A percentile compares a stretch with the other conserved stretches of the same genome.
Conservation (phyloP, 30 jellyfish, hydroid and myxozoan species). For the Cassiopea xamachana region DNA sequence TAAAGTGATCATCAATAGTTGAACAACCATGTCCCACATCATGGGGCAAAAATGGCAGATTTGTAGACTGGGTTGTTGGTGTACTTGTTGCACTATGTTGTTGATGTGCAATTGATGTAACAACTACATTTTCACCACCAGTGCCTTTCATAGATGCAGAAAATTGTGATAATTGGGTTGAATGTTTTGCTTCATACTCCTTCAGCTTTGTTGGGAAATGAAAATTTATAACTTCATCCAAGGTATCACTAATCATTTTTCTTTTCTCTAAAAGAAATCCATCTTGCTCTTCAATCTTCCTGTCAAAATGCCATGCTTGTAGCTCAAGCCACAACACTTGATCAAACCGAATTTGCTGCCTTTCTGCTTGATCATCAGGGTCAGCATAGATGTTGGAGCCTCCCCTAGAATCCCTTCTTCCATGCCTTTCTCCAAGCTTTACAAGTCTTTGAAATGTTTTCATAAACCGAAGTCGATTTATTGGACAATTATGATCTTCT, state of each 20-base stretch:
- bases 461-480: constrained; percentile 40
- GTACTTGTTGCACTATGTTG: background rate
- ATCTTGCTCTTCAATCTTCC: constrained; percentile 79
- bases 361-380: constrained; percentile 18
- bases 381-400: background rate
- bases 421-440: constrained; percentile 60
- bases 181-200: constrained; percentile 4
- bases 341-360: constrained; percentile 70
- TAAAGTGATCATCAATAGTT: constrained; percentile 43
- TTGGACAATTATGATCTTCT: constrained; percentile 46
- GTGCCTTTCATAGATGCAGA: background rate
- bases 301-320: constrained; percentile 82
- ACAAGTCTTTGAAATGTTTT: constrained; percentile 44
- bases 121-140: background rate
- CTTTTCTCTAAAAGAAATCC: constrained; percentile 66
- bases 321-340: constrained; percentile 89
- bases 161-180: background rate
- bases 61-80: background rate
- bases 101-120: background rate
- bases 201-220: constrained; percentile 41
- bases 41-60: constrained; percentile 49
- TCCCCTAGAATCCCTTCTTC: constrained; percentile 38
- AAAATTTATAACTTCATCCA: constrained; percentile 64
- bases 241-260: constrained; percentile 46
- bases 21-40: constrained; percentile 47